A percentile compares a stretch with the other conserved stretches of the same genome.
Evolutionary conservation across 1,140 invertebrate genomes (phyloP).

Genomic region (Drosophila dunni): DNA sequence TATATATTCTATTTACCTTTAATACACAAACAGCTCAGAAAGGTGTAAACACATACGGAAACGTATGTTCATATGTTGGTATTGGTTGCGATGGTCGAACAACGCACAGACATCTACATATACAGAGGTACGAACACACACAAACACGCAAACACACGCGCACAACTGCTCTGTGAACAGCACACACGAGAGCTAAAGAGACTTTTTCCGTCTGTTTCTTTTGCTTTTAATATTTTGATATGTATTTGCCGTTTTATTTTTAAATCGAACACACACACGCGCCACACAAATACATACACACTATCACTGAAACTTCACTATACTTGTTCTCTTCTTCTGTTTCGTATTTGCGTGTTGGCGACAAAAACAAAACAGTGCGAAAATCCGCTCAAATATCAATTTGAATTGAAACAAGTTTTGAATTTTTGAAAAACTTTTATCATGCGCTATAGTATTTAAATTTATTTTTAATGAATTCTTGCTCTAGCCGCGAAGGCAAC

Average conservation of each 20-base stretch:
- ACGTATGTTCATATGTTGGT: constrained; percentile 53
- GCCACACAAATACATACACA: constrained; percentile 27
- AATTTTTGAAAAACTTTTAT: constrained; percentile 15
- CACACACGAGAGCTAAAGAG: constrained; percentile 22
- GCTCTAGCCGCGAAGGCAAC: constrained; percentile 32
- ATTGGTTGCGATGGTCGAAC: constrained; percentile 34
- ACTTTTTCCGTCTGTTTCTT: constrained; percentile 58
- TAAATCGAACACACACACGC: constrained; percentile 60
- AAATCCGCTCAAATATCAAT: neutral
- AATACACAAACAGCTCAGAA: constrained; percentile 62
- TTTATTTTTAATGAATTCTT: constrained; percentile 8
- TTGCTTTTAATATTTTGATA: constrained; percentile 71
- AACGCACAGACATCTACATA: constrained; percentile 13
- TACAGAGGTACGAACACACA: neutral
- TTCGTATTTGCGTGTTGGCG: neutral
- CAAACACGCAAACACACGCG: constrained; percentile 6
- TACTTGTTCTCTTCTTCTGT: constrained; percentile 17
- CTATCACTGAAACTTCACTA: constrained; percentile 27
- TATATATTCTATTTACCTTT: constrained; percentile 78
- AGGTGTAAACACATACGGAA: constrained; percentile 65
- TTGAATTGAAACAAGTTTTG: constrained; percentile 5
- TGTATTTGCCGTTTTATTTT: constrained; percentile 80
- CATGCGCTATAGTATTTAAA: constrained; percentile 7
- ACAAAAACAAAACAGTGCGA: constrained; percentile 1
- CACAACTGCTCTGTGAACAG: constrained; percentile 32